phyloP scores from a whole-genome alignment of 2,888 invertebrate species.

The Polyploca ridens region DNA sequence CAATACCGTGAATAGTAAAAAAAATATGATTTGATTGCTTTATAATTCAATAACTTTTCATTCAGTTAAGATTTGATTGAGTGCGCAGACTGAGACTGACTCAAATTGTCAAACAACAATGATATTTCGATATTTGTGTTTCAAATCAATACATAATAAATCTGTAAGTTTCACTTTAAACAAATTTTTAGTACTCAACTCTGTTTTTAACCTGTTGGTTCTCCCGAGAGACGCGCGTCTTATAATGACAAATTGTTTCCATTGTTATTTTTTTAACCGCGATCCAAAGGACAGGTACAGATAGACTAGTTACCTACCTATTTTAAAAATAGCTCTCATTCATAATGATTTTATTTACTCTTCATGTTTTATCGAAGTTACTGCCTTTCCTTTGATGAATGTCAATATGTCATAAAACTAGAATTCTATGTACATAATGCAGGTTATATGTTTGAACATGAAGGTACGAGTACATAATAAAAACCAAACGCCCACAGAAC shows the following conservation, averaged over 20 bases:
- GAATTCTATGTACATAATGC: slow-evolving; percentile 24
- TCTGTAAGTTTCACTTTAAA: background rate
- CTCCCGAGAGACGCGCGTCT: too few species aligned
- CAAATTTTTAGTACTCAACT: background rate
- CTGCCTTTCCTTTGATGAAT: slow-evolving; percentile 15
- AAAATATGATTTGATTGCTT: background rate
- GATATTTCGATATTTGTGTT: background rate
- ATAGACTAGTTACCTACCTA: too few species aligned
- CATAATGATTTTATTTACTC: slow-evolving; percentile 15
- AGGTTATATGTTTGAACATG: slow-evolving; percentile 31
- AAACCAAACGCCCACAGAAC: slow-evolving; percentile 50
- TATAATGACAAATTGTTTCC: too few species aligned
- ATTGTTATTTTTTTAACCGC: too few species aligned
- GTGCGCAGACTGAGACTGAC: too few species aligned
- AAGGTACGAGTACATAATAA: slow-evolving; percentile 54
- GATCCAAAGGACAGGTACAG: too few species aligned
- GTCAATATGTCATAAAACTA: slow-evolving; percentile 31
- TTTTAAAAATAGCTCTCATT: background rate
- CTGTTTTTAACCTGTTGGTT: background rate
- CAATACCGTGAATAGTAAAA: background rate
- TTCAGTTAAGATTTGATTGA: background rate
- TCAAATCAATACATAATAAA: background rate
- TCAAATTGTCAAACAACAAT: background rate
- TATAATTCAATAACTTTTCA: background rate
- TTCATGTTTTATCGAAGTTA: slow-evolving; percentile 16